phyloP scores from a whole-genome alignment of 2,113 vertebrate genomes.

The Rousettus leschenaultii region DNA sequence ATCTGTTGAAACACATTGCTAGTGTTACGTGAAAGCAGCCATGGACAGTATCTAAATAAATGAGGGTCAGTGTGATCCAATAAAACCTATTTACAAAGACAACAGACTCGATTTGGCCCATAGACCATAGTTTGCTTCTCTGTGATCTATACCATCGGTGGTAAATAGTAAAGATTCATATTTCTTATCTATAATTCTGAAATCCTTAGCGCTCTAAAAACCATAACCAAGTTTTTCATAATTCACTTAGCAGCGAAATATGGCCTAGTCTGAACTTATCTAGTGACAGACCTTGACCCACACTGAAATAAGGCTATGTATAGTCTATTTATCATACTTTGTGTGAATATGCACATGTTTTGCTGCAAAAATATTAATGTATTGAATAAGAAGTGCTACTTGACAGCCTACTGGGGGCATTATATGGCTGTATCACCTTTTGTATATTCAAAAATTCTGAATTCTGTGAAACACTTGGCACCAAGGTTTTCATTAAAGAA shows the following conservation, averaged over 20 bases:
- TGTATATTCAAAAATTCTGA: not conserved
- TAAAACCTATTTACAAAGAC: not conserved
- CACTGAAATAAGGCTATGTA: not conserved
- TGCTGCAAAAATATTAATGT: not conserved
- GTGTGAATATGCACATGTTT: not conserved
- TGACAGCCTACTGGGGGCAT: not conserved
- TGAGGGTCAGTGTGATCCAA: not conserved
- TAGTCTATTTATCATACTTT: not conserved
- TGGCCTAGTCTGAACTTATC: not conserved
- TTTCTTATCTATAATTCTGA: constrained; percentile 17
- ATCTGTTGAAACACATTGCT: not conserved
- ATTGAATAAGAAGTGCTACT: not conserved
- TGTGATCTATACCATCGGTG: not conserved
- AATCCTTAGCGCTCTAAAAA: not conserved
- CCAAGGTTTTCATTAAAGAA: not conserved
- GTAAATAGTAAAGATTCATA: not conserved
- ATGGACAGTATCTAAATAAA: not conserved
- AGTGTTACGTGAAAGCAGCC: not conserved
- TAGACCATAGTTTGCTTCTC: not conserved
- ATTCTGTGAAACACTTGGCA: not conserved
- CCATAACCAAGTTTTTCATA: not conserved
- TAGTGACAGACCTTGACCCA: not conserved
- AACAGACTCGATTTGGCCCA: not conserved
- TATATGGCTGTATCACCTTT: not conserved
- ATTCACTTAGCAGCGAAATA: not conserved